These are phyloP conservation scores for Pituophis catenifer DNA, from an alignment of 2,113 vertebrate species.

Conservation along the genomic window DNA sequence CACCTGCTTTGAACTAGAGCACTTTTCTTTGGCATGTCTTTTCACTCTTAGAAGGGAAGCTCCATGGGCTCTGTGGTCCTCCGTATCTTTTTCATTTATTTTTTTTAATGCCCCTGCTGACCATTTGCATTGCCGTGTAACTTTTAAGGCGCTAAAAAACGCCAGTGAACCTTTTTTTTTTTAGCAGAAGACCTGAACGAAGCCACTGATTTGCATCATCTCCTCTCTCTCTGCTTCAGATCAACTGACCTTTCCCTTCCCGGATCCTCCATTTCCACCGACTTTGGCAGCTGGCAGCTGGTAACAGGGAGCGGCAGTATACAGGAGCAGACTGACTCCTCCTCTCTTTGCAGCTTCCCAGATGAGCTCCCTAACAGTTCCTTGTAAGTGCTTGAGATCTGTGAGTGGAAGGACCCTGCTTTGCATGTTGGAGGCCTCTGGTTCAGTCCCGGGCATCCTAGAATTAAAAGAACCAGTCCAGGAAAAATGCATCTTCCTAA, in stretches of 20 bases:
- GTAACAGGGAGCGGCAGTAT: conserved; percentile 97
- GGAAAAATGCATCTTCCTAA: neutral
- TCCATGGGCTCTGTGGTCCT: conserved; percentile 31
- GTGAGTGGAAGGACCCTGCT: rapidly evolving
- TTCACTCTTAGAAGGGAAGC: conserved; percentile 39
- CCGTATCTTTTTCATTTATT: neutral
- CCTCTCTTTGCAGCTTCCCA: conserved; percentile 91
- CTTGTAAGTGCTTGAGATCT: conserved; percentile 83
- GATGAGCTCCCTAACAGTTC: conserved; percentile 88
- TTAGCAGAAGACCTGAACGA: conserved; percentile 28
- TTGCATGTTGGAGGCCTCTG: conserved; percentile 1
- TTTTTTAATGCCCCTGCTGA: neutral
- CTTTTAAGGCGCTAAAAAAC: neutral
- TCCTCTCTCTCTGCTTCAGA: conserved; percentile 83
- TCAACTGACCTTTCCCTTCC: conserved; percentile 86
- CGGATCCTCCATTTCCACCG: conserved; percentile 94
- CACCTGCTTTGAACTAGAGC: neutral
- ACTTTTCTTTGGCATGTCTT: conserved; percentile 40
- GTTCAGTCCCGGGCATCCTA: neutral
- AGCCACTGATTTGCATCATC: conserved; percentile 58
- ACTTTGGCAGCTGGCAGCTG: conserved; percentile 99
- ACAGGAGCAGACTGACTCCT: conserved; percentile 87
- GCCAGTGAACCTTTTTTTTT: rapidly evolving
- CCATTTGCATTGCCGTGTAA: neutral
- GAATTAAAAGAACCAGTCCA: neutral